phyloP scores from a whole-genome alignment of 2,797 vertebrate species.

The Alauda arvensis region DNA sequence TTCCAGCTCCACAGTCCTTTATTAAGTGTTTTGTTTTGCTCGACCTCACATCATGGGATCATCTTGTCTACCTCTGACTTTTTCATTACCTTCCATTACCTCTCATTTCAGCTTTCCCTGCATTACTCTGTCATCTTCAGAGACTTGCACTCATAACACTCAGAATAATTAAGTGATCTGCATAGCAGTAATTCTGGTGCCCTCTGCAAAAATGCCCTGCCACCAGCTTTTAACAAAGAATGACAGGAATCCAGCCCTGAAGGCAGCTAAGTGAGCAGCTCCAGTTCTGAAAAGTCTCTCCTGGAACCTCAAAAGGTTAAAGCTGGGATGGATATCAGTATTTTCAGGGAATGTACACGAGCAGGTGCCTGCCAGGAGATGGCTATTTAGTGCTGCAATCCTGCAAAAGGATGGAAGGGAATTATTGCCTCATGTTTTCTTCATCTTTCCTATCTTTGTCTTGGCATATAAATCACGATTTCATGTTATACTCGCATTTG shows the following conservation, averaged over 20 bases:
- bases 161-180: constrained; percentile 58
- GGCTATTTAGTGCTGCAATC: background rate
- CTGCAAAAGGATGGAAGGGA: background rate
- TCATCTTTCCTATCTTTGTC: background rate
- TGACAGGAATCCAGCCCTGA: background rate
- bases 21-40: constrained; percentile 64
- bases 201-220: background rate
- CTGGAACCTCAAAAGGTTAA: background rate
- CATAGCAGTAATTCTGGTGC: background rate
- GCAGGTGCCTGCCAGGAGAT: background rate
- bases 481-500: background rate
- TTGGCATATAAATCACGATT: background rate
- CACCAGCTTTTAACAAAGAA: constrained; percentile 8
- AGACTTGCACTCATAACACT: constrained; percentile 38
- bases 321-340: background rate
- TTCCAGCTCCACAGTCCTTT: constrained; percentile 43
- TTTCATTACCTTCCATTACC: constrained; percentile 67
- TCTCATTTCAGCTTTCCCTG: constrained; percentile 23
- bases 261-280: background rate
- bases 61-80: constrained; percentile 58
- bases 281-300: background rate
- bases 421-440: background rate
- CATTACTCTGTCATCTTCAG: constrained; percentile 23
- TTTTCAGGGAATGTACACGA: background rate
- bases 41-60: constrained; percentile 49